Conservation (phyloP, 2,888 invertebrate genomes). For the Melinopterus prodromus region DNA sequence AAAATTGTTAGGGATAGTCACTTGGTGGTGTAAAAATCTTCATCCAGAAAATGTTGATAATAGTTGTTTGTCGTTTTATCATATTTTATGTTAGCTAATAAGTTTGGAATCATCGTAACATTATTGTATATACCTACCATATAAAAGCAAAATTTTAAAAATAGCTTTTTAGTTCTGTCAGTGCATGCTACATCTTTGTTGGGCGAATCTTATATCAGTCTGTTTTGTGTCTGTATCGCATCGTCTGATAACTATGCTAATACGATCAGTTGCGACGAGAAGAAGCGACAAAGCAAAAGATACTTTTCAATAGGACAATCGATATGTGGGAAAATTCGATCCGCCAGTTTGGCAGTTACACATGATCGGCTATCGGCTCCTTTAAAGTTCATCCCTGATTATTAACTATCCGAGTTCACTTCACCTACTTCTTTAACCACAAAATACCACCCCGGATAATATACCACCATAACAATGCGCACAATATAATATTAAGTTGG, state of each 20-base stretch:
- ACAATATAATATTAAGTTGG: conserved; percentile 10
- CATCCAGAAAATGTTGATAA: too few relatives aligned
- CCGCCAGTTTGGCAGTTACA: neutral
- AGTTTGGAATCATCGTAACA: too few relatives aligned
- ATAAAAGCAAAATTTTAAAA: too few relatives aligned
- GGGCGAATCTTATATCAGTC: too few relatives aligned
- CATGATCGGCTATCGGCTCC: conserved; percentile 11
- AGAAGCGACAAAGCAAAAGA: neutral
- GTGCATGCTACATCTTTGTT: too few relatives aligned
- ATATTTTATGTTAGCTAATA: too few relatives aligned
- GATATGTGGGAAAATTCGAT: neutral
- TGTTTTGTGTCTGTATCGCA: neutral
- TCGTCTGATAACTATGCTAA: neutral
- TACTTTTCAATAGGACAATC: neutral
- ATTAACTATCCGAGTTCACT: conserved; percentile 17
- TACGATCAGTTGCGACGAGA: neutral
- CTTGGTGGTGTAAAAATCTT: too few relatives aligned
- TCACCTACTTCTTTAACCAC: conserved; percentile 21
- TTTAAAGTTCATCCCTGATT: conserved; percentile 25
- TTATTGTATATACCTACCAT: too few relatives aligned
- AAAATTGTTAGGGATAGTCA: too few relatives aligned
- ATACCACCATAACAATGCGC: conserved; percentile 16
- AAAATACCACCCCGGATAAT: conserved; percentile 9
- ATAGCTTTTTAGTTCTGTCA: too few relatives aligned
- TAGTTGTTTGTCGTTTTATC: too few relatives aligned